Percentiles rank a stretch among this genome's conserved stretches.
These are phyloP conservation scores for Aurelia sp. DNA, from an alignment of 30 jellyfish, hydroid and myxozoan species.

Conservation along the genomic window DNA sequence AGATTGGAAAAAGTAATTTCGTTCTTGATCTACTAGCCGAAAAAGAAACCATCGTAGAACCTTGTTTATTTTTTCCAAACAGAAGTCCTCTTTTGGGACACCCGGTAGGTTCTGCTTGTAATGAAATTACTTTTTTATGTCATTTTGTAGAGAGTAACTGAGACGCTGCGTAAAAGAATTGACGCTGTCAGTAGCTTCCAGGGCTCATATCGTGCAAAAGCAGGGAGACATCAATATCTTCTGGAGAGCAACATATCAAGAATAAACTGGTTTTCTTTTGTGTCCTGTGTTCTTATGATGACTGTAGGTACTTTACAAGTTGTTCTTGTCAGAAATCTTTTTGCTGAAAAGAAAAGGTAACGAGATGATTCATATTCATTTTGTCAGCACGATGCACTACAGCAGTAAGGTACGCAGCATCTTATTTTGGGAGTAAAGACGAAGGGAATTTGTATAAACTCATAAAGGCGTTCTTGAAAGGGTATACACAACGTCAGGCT, in stretches of 20 bases:
- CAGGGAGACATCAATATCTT: conserved; percentile 73
- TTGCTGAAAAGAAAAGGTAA: conserved; percentile 67
- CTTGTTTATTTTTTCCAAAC: too few species aligned
- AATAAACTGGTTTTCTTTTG: conserved; percentile 78
- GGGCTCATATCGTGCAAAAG: conserved; percentile 70
- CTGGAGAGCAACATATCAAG: conserved; percentile 68
- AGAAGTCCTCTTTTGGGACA: too few species aligned
- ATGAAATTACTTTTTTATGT: too few species aligned
- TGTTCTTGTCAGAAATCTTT: conserved; percentile 69
- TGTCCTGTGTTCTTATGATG: conserved; percentile 72
- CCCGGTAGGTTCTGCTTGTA: too few species aligned
- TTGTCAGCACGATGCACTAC: background rate
- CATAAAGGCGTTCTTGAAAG: too few species aligned
- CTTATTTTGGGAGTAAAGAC: too few species aligned
- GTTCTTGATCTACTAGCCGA: too few species aligned
- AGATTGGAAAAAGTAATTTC: too few species aligned
- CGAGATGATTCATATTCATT: conserved; percentile 4
- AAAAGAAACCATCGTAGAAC: too few species aligned
- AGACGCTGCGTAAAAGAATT: conserved; percentile 45
- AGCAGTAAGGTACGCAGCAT: too few species aligned
- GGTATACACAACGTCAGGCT: too few species aligned
- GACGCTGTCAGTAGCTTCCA: conserved; percentile 79
- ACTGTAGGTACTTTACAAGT: conserved; percentile 85
- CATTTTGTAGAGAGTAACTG: conserved; percentile 59
- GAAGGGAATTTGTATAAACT: too few species aligned